These are phyloP conservation scores for Yasuhikotakia modesta DNA, from an alignment of 2,797 vertebrate species.

Conservation along the genomic window DNA sequence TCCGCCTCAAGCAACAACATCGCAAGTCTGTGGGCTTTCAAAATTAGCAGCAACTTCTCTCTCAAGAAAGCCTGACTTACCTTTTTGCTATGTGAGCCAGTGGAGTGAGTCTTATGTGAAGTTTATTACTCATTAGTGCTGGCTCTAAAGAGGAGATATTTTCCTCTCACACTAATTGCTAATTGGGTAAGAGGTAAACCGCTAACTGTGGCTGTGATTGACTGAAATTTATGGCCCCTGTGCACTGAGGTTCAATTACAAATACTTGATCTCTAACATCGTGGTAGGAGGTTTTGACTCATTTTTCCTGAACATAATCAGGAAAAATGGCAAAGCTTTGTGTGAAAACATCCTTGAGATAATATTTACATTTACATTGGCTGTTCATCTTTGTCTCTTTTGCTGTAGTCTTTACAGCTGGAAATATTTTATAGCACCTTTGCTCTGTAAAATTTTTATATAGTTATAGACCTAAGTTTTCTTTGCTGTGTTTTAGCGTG, in stretches of 20 bases:
- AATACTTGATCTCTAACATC: conserved; percentile 52
- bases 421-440: conserved; percentile 34
- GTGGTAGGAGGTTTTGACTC: conserved; percentile 48
- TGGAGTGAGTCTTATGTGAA: conserved; percentile 51
- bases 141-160: conserved; percentile 49
- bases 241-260: conserved; percentile 61
- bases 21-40: conserved; percentile 39
- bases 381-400: not conserved
- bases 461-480: no score
- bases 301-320: conserved; percentile 40
- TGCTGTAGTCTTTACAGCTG: not conserved
- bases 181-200: conserved; percentile 65
- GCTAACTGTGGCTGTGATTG: conserved; percentile 58
- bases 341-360: conserved; percentile 27
- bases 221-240: conserved; percentile 52
- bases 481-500: no score
- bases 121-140: conserved; percentile 66
- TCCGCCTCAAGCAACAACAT: conserved; percentile 43
- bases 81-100: conserved; percentile 41
- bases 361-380: conserved; percentile 16
- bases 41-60: conserved; percentile 40
- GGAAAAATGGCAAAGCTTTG: conserved; percentile 38
- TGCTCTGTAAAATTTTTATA: no score
- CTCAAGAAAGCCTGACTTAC: conserved; percentile 34
- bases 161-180: conserved; percentile 58